A percentile compares a stretch with the other conserved stretches of the same genome.
phyloP scores from a whole-genome alignment of 1,140 invertebrate genomes.

The Ylistrum balloti region DNA sequence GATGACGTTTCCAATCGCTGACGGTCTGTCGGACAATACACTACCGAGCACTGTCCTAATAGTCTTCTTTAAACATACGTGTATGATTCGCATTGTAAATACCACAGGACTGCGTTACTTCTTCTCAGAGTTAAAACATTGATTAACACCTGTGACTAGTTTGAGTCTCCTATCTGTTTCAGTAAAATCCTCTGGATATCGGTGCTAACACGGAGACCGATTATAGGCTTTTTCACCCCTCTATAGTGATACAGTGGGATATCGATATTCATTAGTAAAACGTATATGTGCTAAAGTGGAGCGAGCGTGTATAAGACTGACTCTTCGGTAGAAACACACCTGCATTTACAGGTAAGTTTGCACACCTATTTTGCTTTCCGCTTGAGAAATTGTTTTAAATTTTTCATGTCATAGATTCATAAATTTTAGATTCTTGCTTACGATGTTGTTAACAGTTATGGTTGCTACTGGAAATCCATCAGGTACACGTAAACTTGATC shows the following conservation, averaged over 20 bases:
- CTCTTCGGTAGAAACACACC: neutral
- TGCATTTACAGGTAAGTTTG: neutral
- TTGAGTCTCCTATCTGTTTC: neutral
- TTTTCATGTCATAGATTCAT: constrained; percentile 1
- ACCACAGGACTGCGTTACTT: neutral
- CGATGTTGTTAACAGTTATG: neutral
- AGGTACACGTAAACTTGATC: no score
- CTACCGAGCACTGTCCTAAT: neutral
- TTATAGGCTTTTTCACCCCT: neutral
- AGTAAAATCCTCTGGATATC: constrained; percentile 11
- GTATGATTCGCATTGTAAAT: neutral
- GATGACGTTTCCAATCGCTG: constrained; percentile 1
- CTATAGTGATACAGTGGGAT: neutral
- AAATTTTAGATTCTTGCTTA: neutral
- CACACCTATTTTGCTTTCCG: neutral
- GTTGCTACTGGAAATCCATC: no score
- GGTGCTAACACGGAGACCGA: neutral
- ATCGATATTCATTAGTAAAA: constrained; percentile 16
- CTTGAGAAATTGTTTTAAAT: neutral
- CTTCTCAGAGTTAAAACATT: neutral
- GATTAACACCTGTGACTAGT: neutral
- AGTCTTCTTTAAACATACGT: constrained; percentile 5
- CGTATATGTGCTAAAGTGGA: constrained; percentile 13
- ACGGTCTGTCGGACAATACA: neutral
- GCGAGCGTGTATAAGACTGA: neutral